Conservation (phyloP, 2,113 vertebrate species). For the Equus quagga region DNA sequence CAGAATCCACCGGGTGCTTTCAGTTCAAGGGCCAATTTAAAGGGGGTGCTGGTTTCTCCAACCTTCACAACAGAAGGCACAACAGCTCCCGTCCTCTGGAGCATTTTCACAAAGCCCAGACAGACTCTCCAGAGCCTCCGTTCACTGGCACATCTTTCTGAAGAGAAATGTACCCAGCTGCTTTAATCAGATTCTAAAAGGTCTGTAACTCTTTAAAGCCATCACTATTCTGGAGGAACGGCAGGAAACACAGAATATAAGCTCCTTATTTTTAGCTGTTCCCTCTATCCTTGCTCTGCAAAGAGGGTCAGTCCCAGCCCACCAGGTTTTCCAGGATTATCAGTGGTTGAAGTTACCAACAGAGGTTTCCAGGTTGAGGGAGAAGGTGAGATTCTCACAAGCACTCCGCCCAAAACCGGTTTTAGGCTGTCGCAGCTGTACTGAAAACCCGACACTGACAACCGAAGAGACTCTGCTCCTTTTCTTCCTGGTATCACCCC, state of each 20-base stretch:
- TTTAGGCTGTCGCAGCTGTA: neutral
- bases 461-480: neutral
- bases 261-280: constrained; percentile 34
- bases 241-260: constrained; percentile 3
- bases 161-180: neutral
- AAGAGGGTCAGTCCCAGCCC: neutral
- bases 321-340: neutral
- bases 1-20: neutral
- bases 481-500: neutral
- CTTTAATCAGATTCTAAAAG: constrained; percentile 54
- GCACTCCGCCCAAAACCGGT: neutral
- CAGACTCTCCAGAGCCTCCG: constrained; percentile 38
- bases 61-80: neutral
- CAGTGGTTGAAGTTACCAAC: neutral
- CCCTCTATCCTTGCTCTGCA: neutral
- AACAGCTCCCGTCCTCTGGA: neutral
- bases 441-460: neutral
- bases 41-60: neutral
- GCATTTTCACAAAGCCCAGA: neutral
- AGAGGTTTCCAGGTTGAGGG: neutral
- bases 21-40: neutral
- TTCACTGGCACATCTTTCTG: constrained; percentile 16
- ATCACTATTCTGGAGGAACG: constrained; percentile 11
- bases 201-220: constrained; percentile 15
- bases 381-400: constrained; percentile 36